Evolutionary conservation across 2,888 invertebrate genomes (phyloP), one percentile per base, ranked within the genome.

Genomic region (Heliconius hortense): DNA sequence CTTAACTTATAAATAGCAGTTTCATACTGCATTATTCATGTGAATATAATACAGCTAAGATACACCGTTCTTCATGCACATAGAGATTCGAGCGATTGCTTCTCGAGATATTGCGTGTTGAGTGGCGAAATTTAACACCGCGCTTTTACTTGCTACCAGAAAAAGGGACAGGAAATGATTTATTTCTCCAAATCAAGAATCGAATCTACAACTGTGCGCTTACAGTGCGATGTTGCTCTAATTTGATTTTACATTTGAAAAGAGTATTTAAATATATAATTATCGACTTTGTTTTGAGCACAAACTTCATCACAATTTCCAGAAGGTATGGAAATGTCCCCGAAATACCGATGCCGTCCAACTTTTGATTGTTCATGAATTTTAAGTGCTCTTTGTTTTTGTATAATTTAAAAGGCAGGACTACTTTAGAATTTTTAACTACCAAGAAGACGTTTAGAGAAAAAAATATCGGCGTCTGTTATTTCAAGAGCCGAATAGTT

Each of bases 341-440:
- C 75, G 80, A 73, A 77, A 79, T 56, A 75, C 76, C 73, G 77
- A 77, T 70, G 75, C 77, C 74, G 74, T 66, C 59, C 71, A 71
- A 74, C 77, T 77, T 69, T 68, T 80, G 82, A 81, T 82, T 82
- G 81, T 81, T 81, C 81, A 82, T 81, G 82, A 82, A 82, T 82
- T 81, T 82, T 81, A 82, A 81, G 81, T 78, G 78, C 80, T 74
- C 74, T 74, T 53, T 80, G 80, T 80, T 80, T 82, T 78, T 78
- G 77, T 77, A 78, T 77, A 79, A 77, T 74, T 77, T 74, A 74
- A 77, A 67, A 76, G 72, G 60, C 69, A 56, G 68, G 76, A 73
- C 77, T 79, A 76, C 79, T 75, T 73, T 64, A 73, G 76, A 78
- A 74, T 76, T 78, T 74, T 74, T 75, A 78, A 75, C 72, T 75